Conservation (phyloP, 2,113 vertebrate genomes). For the Triplophysa rosa region DNA sequence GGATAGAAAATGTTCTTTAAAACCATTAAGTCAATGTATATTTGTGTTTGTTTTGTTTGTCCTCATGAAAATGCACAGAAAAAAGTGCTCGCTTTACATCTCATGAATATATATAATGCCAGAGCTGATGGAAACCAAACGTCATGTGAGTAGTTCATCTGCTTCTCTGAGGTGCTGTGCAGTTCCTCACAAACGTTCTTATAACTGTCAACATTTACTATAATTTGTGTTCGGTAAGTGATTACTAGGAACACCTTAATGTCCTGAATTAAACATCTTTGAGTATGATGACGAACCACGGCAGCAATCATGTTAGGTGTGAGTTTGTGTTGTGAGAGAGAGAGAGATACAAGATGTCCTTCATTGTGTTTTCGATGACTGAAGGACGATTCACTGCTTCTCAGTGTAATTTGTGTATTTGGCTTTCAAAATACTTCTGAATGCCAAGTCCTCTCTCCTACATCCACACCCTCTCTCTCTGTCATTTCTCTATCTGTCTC, state of each 20-base stretch:
- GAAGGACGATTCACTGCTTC: conserved; percentile 74
- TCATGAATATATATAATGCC: not conserved
- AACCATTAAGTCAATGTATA: no score
- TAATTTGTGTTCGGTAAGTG: conserved; percentile 37
- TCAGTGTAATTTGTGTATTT: conserved; percentile 73
- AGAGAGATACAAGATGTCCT: conserved; percentile 44
- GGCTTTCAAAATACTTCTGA: conserved; percentile 71
- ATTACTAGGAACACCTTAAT: not conserved
- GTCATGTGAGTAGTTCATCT: not conserved
- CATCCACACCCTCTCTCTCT: conserved; percentile 62
- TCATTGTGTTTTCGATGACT: conserved; percentile 61
- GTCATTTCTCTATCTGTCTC: conserved; percentile 10
- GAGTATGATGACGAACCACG: not conserved
- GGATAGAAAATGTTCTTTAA: no score
- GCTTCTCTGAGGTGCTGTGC: no score
- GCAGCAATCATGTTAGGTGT: no score
- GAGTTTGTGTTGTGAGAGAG: no score
- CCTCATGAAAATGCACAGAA: not conserved
- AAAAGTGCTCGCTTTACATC: no score
- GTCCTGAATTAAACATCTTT: not conserved
- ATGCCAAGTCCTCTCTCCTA: conserved; percentile 70
- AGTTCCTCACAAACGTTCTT: conserved; percentile 9
- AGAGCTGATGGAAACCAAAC: not conserved
- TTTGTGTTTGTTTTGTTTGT: not conserved
- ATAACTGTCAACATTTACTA: conserved; percentile 26